These are phyloP conservation scores for Andinoacara biseriatus DNA, from an alignment of 2,113 vertebrate genomes.

Conservation along the genomic window DNA sequence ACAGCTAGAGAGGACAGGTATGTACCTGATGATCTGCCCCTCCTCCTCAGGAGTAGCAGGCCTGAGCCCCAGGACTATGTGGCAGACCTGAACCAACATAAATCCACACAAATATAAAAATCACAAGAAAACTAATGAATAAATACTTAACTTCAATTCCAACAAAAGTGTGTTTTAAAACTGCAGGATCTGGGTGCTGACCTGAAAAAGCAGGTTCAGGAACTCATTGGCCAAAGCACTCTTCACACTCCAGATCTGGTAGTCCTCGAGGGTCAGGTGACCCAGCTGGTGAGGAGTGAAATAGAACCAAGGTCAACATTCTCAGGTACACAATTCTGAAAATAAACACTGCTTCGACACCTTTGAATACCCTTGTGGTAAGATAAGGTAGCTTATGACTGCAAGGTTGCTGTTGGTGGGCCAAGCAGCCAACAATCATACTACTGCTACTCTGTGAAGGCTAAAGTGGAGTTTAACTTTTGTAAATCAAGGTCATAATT, in stretches of 20 bases:
- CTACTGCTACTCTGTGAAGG: neutral
- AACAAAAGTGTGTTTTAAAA: neutral
- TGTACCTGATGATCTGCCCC: slow-evolving; percentile 95
- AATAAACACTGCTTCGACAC: neutral
- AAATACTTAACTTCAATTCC: neutral
- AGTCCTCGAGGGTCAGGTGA: slow-evolving; percentile 95
- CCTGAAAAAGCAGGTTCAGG: slow-evolving; percentile 98
- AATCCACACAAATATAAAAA: neutral
- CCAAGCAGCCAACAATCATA: neutral
- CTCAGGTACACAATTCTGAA: neutral
- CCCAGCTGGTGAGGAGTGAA: slow-evolving; percentile 81
- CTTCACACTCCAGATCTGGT: slow-evolving; percentile 99
- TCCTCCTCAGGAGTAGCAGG: slow-evolving; percentile 96
- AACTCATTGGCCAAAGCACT: slow-evolving; percentile 97
- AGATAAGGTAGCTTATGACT: neutral
- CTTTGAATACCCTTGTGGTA: neutral
- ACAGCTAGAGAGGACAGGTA: neutral
- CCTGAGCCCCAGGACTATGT: slow-evolving; percentile 94
- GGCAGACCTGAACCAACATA: slow-evolving; percentile 86
- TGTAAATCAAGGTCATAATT: neutral
- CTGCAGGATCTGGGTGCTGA: slow-evolving; percentile 47
- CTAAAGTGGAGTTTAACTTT: neutral
- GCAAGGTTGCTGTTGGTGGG: neutral
- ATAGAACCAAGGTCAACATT: slow-evolving; percentile 11
- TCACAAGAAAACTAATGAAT: neutral